Evolutionary conservation across 2,113 vertebrate genomes (phyloP).

Genomic region (Sterrhoptilus dennistouni): DNA sequence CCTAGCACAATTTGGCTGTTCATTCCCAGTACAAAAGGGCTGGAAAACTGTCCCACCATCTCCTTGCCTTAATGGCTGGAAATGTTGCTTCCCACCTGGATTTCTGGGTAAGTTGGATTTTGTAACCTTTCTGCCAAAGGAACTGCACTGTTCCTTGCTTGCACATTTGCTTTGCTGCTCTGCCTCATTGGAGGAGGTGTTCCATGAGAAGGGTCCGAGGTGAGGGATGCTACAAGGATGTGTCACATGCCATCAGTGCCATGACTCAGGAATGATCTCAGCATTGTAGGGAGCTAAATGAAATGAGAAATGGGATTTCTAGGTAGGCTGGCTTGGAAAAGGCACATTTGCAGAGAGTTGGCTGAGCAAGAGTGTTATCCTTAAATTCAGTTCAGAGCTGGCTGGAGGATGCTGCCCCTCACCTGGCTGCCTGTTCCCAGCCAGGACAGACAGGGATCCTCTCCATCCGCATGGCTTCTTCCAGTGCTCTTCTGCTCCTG

Average conservation of each 20-base stretch:
- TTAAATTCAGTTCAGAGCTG: background rate
- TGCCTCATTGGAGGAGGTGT: background rate
- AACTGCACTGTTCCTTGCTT: background rate
- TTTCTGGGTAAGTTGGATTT: background rate
- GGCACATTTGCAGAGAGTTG: background rate
- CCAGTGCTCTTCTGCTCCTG: background rate
- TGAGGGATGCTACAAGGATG: background rate
- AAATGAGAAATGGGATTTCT: background rate
- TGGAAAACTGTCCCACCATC: background rate
- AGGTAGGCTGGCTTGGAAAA: background rate
- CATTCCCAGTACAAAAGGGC: background rate
- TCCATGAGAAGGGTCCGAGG: accelerated
- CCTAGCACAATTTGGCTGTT: background rate
- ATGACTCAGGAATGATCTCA: background rate
- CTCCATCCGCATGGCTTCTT: background rate
- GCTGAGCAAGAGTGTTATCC: background rate
- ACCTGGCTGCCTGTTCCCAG: background rate
- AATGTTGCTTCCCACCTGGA: background rate
- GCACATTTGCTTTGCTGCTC: accelerated
- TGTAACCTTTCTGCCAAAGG: background rate
- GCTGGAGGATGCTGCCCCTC: background rate
- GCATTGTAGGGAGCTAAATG: background rate
- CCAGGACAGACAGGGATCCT: background rate
- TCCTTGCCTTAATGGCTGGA: background rate
- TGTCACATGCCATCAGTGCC: background rate